Base-by-base conservation (phyloP, 2,888 invertebrate species). In the Laothoe populi region DNA sequence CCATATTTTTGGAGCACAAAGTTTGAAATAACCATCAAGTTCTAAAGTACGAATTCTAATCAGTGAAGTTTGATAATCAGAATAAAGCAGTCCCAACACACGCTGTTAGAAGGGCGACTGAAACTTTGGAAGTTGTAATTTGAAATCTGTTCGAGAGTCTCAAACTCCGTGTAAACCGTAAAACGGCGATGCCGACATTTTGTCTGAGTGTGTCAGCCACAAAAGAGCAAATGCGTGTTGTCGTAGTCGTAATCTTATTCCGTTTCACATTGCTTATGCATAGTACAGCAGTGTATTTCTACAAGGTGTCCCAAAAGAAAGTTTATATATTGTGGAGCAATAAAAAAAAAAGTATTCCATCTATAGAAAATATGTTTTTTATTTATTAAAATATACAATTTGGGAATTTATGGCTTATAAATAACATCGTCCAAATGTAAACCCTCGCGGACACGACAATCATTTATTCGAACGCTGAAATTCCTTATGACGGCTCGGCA, bases 131-230 rank as follows among this genome's bases (percentile, higher is more conserved):
- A 40, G 40, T 42, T 60, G 48, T 53, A 60, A 60, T 60, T 49
- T 26, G 38, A 31, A 49, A 40, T 49, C 40, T 60, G 60, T 48
- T 49, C 48, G 49, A 53, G 26, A n/a, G 48, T 35, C 26, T 8
- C 53, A 53, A 53, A 48, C 46, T 46, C 63, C 62, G 61, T 62
- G 61, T 65, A 62, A 24, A 61, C 60, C 68, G 61, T 63, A 61
- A 58, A 63, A 68, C 62, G 57, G 1, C 19, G 19, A 53, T 11
- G 53, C 19, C 35, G 35, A 53, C 53, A 31, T 35, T 35, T 35
- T 31, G 31, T 53, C 19, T 53, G 19, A 53, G 21, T 53, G 16
- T 26, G 16, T 49, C 16, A 10, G 49, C 19, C 19, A 35, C 35
- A 35, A 35, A 35, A 35, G 19, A 35, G 19, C 35, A 19, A 4